Evolutionary conservation across 1,140 invertebrate genomes (phyloP).

Genomic region (Drosophila mayri): DNA sequence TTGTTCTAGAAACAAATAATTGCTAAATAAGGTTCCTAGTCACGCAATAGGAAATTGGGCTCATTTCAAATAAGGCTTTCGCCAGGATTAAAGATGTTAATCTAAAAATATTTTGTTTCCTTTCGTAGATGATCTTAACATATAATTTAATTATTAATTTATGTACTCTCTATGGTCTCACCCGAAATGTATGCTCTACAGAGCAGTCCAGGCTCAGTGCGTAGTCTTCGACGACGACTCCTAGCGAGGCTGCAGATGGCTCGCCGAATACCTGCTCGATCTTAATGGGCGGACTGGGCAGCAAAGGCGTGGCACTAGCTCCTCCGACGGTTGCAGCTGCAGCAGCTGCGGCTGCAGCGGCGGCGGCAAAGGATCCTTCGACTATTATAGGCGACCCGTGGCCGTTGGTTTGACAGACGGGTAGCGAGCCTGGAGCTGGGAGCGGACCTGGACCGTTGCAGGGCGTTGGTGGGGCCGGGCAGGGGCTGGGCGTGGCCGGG

Average conservation of each 20-base stretch:
- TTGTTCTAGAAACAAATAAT: not conserved
- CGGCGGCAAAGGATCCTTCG: slow-evolving; percentile 64
- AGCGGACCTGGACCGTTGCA: slow-evolving; percentile 47
- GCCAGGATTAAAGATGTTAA: not conserved
- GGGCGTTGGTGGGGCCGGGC: slow-evolving; percentile 56
- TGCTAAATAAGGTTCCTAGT: not conserved
- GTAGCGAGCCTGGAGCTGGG: slow-evolving; percentile 39
- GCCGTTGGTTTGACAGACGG: slow-evolving; percentile 43
- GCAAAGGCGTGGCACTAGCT: slow-evolving; percentile 37
- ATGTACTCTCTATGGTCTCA: slow-evolving; percentile 32
- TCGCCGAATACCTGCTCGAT: slow-evolving; percentile 80
- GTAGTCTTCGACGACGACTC: slow-evolving; percentile 73
- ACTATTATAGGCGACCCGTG: slow-evolving; percentile 73
- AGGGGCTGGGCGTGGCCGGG: slow-evolving; percentile 63
- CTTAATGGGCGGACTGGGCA: slow-evolving; percentile 75
- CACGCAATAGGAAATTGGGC: not conserved
- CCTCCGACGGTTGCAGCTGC: slow-evolving; percentile 48
- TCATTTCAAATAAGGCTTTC: not conserved
- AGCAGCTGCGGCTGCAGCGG: slow-evolving; percentile 55
- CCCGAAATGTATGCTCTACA: slow-evolving; percentile 76
- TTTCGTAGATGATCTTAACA: not conserved
- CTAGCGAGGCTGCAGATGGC: slow-evolving; percentile 55
- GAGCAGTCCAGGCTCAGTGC: slow-evolving; percentile 68
- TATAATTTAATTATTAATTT: not conserved
- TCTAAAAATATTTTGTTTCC: not conserved